Evolutionary conservation across 1,140 invertebrate genomes (phyloP).

Genomic region (Drosophila subpulchrella): DNA sequence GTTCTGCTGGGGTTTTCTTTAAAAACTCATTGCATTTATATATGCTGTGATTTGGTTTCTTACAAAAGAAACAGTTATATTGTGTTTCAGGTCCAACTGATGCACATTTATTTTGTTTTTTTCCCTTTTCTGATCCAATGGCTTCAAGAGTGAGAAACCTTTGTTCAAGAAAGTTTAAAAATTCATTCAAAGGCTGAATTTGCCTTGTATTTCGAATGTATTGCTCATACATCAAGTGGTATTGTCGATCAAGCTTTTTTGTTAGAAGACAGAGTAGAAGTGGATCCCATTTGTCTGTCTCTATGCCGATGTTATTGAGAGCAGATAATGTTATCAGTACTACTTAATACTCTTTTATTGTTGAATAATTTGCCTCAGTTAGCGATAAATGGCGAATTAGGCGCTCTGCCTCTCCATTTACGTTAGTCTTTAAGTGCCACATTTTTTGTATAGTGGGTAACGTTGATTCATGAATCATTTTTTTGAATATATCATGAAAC

Average conservation of each 20-base stretch:
- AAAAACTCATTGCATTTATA: slow-evolving; percentile 2
- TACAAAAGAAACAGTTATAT: slow-evolving; percentile 2
- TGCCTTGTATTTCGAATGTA: neutral
- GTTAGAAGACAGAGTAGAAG: neutral
- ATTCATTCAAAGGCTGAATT: neutral
- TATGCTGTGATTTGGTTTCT: neutral
- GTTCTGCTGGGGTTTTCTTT: neutral
- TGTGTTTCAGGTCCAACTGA: neutral
- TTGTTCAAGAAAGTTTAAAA: neutral
- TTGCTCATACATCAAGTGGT: neutral
- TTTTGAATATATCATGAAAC: no score
- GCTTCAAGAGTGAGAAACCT: no score
- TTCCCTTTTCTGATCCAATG: no score
- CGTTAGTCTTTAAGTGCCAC: no score
- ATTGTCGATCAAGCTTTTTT: neutral
- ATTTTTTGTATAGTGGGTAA: no score
- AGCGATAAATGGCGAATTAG: no score
- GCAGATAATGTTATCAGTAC: no score
- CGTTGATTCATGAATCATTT: no score
- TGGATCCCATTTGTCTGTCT: neutral
- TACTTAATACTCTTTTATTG: no score
- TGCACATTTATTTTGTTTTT: no score
- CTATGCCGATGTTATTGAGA: neutral
- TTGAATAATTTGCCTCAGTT: no score
- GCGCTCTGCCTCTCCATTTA: no score